Base-by-base conservation (phyloP, 1,140 invertebrate genomes). In the Panagrolaimus sp. region DNA sequence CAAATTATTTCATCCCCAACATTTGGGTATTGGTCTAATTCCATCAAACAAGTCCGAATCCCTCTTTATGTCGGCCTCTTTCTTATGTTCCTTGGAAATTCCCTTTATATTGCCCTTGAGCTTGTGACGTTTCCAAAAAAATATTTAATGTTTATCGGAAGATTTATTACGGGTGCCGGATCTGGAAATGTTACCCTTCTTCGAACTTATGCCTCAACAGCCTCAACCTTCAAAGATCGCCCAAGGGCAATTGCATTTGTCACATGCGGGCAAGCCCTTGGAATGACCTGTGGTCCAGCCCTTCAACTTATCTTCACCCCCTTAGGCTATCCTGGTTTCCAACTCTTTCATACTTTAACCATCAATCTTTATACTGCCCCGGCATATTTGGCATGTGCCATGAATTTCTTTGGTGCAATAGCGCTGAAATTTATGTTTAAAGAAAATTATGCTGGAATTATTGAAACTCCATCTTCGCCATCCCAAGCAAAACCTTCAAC, bases 171-270 rank as follows among this genome's bases (percentile, higher is more conserved):
- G 28, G 68, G 68, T 15, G 45, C 45, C 4, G 68, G 68, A 10
- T 67, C 62, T 48, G 72, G 72, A 10, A 73, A 73, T 55, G 72
- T 73, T n/a, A 73, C 46, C 43, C 58, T 78, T 7, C 63, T 76
- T 17, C 48, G 77, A 43, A 76, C 76, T 0, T 76, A 76, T 58
- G 75, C 75, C 9, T 79, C 75, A 10, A 79, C 75, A 1, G 75
- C 75, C 8, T 70, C 67, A 14, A 78, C 76, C 21, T 44, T 17
- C 38, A 62, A 65, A 38, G 75, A 76, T 38, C 43, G 75, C 1
- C 43, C 77, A 7, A 77, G 63, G 45, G 75, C 77, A 10, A 79
- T 76, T 26, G 77, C 77, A 24, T 78, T 48, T 48, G 73, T 76
- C 9, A 76, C 76, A 21, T 71, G 71, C 28, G 76, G 76, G 0